Percentiles rank a stretch among this genome's conserved stretches.
Conservation (phyloP, 2,113 vertebrate genomes). For the Holacanthus passer region DNA sequence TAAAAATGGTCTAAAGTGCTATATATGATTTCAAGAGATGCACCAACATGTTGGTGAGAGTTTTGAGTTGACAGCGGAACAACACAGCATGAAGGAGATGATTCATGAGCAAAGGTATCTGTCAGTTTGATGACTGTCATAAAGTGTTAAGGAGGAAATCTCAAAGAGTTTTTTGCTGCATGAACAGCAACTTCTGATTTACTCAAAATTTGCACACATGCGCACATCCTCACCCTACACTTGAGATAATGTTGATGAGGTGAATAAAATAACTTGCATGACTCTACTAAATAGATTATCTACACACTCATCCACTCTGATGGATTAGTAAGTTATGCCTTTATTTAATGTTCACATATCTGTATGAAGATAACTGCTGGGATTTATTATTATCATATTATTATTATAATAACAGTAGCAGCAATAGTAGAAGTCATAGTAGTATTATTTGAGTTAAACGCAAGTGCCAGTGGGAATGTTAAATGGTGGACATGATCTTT, state of each 20-base stretch:
- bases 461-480: not conserved
- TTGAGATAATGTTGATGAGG: not conserved
- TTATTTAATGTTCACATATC: not conserved
- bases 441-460: not conserved
- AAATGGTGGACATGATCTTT: slow-evolving; percentile 2
- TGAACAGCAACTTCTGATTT: too few species aligned
- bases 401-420: not conserved
- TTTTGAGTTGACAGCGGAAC: not conserved
- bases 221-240: not conserved
- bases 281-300: not conserved
- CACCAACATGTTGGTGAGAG: not conserved
- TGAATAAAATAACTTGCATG: not conserved
- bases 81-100: not conserved
- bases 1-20: too few species aligned
- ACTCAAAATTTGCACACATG: not conserved
- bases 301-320: not conserved
- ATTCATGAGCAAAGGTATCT: not conserved
- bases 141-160: too few species aligned
- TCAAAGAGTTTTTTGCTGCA: not conserved
- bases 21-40: not conserved
- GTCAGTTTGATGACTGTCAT: not conserved
- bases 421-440: not conserved
- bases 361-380: not conserved
- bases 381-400: not conserved
- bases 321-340: not conserved